These are phyloP conservation scores for Bombus sibiricus DNA, from an alignment of 1,140 invertebrate genomes.

Conservation along the genomic window DNA sequence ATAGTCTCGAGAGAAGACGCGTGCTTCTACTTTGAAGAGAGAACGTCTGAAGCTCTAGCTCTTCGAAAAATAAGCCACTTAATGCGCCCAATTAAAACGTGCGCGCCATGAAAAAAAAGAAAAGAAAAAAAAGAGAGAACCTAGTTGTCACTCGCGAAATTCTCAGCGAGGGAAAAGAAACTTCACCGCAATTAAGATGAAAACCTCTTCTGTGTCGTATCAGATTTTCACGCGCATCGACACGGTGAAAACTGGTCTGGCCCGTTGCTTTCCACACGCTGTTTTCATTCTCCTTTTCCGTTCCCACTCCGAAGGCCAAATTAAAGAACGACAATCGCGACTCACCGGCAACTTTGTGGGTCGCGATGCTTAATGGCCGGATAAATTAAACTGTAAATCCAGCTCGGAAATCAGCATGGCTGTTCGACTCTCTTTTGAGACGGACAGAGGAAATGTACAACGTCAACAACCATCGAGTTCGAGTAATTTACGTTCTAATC, in stretches of 20 bases:
- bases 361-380: constrained; percentile 12
- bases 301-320: not conserved
- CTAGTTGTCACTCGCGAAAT: not conserved
- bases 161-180: constrained; percentile 1
- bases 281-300: not conserved
- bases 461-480: not conserved
- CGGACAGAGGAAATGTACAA: not conserved
- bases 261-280: not conserved
- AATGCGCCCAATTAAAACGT: constrained; percentile 34
- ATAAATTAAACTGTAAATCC: constrained; percentile 47
- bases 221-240: constrained; percentile 29
- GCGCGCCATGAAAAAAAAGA: not conserved
- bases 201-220: not conserved
- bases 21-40: constrained; percentile 37
- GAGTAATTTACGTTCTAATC: not conserved
- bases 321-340: constrained; percentile 14
- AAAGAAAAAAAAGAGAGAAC: not conserved
- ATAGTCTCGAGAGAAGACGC: constrained; percentile 31
- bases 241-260: constrained; percentile 20
- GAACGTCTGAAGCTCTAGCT: constrained; percentile 22
- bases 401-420: not conserved
- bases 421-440: not conserved
- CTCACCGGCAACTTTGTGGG: constrained; percentile 18
- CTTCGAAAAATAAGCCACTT: constrained; percentile 31
- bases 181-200: constrained; percentile 10